Conservation (phyloP, 2,888 invertebrate genomes). For the Palloptera scutellata region DNA sequence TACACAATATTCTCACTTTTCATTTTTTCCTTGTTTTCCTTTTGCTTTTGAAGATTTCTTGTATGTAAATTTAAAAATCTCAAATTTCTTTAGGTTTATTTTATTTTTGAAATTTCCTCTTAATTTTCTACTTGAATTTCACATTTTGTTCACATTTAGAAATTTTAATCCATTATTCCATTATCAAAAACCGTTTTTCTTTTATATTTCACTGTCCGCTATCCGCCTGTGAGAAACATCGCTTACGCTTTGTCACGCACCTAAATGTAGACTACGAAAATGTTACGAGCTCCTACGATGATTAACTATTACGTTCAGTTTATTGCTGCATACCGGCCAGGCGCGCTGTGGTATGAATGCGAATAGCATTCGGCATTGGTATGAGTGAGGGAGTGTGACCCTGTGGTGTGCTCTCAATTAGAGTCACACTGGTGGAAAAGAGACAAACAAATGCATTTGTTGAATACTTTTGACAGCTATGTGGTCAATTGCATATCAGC, state of each 20-base stretch:
- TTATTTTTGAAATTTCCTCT: slow-evolving; percentile 1
- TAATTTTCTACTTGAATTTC: slow-evolving; percentile 18
- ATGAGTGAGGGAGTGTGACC: slow-evolving; percentile 17
- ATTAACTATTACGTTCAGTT: too few species aligned
- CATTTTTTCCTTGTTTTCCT: slow-evolving; percentile 21
- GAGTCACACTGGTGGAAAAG: slow-evolving; percentile 27
- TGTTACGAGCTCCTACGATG: slow-evolving; percentile 41
- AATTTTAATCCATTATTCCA: slow-evolving; percentile 16
- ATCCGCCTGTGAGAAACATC: slow-evolving; percentile 36
- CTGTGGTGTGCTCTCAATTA: slow-evolving; percentile 13
- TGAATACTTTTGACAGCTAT: slow-evolving; percentile 18
- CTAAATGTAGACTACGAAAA: slow-evolving; percentile 60
- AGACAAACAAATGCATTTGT: slow-evolving; percentile 18
- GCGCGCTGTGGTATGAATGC: slow-evolving; percentile 17
- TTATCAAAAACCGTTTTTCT: slow-evolving; percentile 40
- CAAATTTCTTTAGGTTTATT: slow-evolving; percentile 17
- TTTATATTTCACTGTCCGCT: slow-evolving; percentile 22
- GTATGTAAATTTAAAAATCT: slow-evolving; percentile 21
- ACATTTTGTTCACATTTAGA: slow-evolving; percentile 22
- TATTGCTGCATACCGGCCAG: slow-evolving; percentile 38
- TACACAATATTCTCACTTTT: slow-evolving; percentile 54
- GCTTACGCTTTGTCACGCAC: slow-evolving; percentile 54
- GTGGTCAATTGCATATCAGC: slow-evolving; percentile 31
- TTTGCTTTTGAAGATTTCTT: slow-evolving; percentile 19
- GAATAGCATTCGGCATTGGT: slow-evolving; percentile 19